Evolutionary conservation across 92 coral and sea anemone species (phyloP), one percentile per base, ranked within the genome.

Genomic region (Epizoanthus ramosus): DNA sequence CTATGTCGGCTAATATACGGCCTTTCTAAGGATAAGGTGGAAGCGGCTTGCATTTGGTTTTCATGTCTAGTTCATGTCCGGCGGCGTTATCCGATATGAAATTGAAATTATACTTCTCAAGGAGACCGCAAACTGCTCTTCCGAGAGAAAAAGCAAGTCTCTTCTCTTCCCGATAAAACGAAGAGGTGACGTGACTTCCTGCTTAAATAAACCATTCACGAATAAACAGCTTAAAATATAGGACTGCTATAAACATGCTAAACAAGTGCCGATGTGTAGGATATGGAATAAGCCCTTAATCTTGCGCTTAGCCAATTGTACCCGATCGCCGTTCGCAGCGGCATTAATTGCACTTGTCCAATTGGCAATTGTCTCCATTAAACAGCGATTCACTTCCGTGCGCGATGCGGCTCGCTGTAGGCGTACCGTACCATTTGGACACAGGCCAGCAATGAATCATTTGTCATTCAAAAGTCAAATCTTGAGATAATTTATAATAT

Each of bases 391-490:
- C 21, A 24, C 7, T 54, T 74, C 39, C 16, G 16, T 24, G 57
- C 66, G 25, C 33, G 67, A 56, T 60, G 81, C 59, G 71, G 21
- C 45, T 19, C 7, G 13, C 23, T 39, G 25, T 60, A 61, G 82
- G 82, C 43, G 43, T 37, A 35, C 39, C 43, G 82, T 77, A 69
- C 57, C 52, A 6, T 41, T 50, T 77, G 82, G 82, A 77, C 25
- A 77, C 17, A 31, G 57, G 82, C 82, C 82, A 77, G 16, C 16
- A n/a, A 13, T 77, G 61, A 77, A 63, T 41, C 63, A 71, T 77
- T 77, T 61, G 82, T 41, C 71, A 77, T 43, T 77, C 82, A 77
- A 31, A 41, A 39, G 15, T 39, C 33, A 41, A 19, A 39, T 41
- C 69, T 33, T 61, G 37, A 37, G 58, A 41, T 41, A 37, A n/a